Evolutionary conservation across 2,888 invertebrate species (phyloP).

Genomic region (Scaptomyza caliginosa): DNA sequence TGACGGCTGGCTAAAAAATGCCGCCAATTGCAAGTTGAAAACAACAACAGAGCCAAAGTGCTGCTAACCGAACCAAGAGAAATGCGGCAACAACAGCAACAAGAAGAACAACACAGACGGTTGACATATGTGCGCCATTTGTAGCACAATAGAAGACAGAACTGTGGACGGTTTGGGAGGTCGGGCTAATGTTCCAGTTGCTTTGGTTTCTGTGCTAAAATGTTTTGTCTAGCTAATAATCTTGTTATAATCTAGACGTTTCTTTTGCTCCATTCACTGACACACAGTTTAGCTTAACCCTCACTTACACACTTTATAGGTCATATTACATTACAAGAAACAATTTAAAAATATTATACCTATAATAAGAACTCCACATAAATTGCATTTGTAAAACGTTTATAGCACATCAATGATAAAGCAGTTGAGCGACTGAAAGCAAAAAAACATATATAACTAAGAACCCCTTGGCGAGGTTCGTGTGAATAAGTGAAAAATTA

Average conservation of each 20-base stretch:
- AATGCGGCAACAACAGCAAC: slow-evolving; percentile 17
- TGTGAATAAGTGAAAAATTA: slow-evolving; percentile 45
- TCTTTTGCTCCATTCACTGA: slow-evolving; percentile 15
- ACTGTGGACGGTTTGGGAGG: slow-evolving; percentile 30
- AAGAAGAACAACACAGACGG: slow-evolving; percentile 25
- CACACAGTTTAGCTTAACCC: slow-evolving; percentile 29
- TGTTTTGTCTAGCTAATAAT: slow-evolving; percentile 75
- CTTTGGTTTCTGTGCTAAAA: slow-evolving; percentile 81
- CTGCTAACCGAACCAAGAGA: slow-evolving; percentile 52
- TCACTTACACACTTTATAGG: slow-evolving; percentile 36
- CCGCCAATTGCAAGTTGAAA: slow-evolving; percentile 67
- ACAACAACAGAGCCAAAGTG: slow-evolving; percentile 45
- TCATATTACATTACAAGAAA: slow-evolving; percentile 47
- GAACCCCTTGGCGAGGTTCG: slow-evolving; percentile 2
- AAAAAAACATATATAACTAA: neutral
- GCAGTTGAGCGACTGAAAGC: slow-evolving; percentile 12
- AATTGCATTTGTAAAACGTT: slow-evolving; percentile 38
- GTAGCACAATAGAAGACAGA: slow-evolving; percentile 49
- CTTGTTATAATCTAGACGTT: slow-evolving; percentile 67
- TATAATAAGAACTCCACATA: slow-evolving; percentile 13
- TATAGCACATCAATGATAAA: slow-evolving; percentile 75
- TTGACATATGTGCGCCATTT: slow-evolving; percentile 79
- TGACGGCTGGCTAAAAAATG: slow-evolving; percentile 62
- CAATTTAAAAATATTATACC: slow-evolving; percentile 39
- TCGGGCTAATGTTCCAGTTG: slow-evolving; percentile 81